Base-by-base conservation (phyloP, 2,797 vertebrate species). In the Coccyzus lansbergi region DNA sequence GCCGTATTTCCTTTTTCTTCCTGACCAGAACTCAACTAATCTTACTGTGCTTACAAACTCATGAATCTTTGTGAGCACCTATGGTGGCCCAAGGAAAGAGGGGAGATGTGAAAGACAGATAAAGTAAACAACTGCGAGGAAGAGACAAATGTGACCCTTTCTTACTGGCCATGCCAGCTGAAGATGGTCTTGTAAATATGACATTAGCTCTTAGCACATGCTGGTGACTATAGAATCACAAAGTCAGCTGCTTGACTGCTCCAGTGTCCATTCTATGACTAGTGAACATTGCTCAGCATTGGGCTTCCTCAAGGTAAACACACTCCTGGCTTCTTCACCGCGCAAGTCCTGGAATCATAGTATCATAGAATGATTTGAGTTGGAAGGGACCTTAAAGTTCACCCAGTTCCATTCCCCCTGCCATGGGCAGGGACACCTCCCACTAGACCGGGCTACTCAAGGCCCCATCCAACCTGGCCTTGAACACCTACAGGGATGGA, bases 61-160 rank as follows among this genome's bases (percentile, higher is more conserved):
- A 24, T 0, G 3, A 46, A 3, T 0, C 19, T 33, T 81, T 63
- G 7, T 59, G 26, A 63, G 9, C 4, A 22, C 2, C 3, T 59
- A 1, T 9, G n/a, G n/a, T 21, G 6, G 18, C 28, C 22, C 55
- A 40, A 63, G 34, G 33, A 52, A 75, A 68, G 31, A 88, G 16
- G 6, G 12, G 38, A 48, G 34, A 31, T 17, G n/a, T 29, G 36
- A 70, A 55, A 18, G 69, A 77, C 13, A 59, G 36, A 48, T 46
- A 42, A 72, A 9, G 6, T 9, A 83, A 77, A 36, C 24, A 26
- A 38, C 2, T 42, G 5, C 9, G 36, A 76, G n/a, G 33, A 81
- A 74, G 25, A 33, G 10, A 52, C 10, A 65, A 65, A 60, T 19
- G 4, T 3, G 7, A 65, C 51, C 11, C 19, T 8, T 46, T 74